These are phyloP conservation scores for Dromas ardeola DNA, from an alignment of 2,113 vertebrate genomes.

Conservation along the genomic window DNA sequence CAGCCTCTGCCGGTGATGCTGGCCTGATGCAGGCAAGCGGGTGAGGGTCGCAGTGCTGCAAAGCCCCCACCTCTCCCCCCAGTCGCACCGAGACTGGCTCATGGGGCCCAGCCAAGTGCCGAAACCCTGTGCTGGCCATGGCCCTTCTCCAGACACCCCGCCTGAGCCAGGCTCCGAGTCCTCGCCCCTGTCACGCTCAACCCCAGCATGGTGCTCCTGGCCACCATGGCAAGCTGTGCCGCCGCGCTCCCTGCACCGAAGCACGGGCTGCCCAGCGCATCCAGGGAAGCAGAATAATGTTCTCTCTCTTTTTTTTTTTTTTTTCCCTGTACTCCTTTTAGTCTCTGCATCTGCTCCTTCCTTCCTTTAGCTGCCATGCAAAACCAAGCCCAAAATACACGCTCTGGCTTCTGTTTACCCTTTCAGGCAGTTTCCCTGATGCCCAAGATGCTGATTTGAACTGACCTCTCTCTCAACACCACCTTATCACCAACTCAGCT, in stretches of 20 bases:
- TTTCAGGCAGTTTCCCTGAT: slow-evolving; percentile 8
- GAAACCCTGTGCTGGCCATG: neutral
- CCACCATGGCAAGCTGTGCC: neutral
- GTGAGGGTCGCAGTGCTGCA: rapidly evolving
- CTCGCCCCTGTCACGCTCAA: rapidly evolving
- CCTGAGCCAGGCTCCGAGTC: neutral
- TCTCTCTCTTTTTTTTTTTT: neutral
- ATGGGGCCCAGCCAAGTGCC: neutral
- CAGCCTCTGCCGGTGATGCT: neutral
- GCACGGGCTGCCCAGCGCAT: neutral
- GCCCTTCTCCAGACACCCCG: neutral
- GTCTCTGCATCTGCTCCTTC: neutral
- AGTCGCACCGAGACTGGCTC: neutral
- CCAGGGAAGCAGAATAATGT: neutral
- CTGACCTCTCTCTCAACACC: neutral
- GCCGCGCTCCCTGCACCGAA: rapidly evolving
- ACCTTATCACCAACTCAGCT: neutral
- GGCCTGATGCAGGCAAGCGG: rapidly evolving
- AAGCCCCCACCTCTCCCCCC: neutral
- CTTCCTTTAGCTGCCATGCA: neutral
- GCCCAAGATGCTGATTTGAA: neutral
- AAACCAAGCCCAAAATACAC: neutral
- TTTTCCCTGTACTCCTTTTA: neutral
- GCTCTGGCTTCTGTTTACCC: neutral
- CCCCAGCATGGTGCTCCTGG: neutral